Conservation (phyloP, 2,113 vertebrate species). For the Bujurquina vittata region DNA sequence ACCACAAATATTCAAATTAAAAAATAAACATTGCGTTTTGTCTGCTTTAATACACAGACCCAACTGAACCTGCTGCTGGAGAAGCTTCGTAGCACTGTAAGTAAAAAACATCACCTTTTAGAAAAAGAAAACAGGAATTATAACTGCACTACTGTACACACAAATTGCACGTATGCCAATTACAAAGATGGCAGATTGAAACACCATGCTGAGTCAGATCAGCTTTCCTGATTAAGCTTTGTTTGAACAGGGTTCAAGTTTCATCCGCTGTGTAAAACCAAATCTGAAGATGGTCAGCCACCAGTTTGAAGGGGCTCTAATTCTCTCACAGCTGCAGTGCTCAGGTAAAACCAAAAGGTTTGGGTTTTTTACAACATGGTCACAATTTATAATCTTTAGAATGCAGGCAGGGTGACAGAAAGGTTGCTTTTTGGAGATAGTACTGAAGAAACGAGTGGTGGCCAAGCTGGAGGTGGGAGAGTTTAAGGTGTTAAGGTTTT, state of each 20-base stretch:
- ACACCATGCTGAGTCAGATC: not conserved
- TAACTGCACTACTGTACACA: not conserved
- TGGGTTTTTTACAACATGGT: not conserved
- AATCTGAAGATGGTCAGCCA: conserved; percentile 99
- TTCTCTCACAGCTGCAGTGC: conserved; percentile 97
- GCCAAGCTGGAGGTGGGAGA: not conserved
- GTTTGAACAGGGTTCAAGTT: conserved; percentile 91
- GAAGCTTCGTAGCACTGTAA: conserved; percentile 97
- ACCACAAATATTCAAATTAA: conserved; percentile 6
- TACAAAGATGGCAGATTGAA: not conserved
- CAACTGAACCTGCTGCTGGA: conserved; percentile 96
- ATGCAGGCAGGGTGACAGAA: not conserved
- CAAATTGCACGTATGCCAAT: not conserved
- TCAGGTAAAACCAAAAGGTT: conserved; percentile 83
- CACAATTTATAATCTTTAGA: not conserved
- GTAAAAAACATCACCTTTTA: conserved; percentile 65
- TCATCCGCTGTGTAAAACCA: conserved; percentile 98
- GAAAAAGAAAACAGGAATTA: not conserved
- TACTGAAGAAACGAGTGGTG: not conserved
- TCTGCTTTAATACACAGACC: conserved; percentile 83
- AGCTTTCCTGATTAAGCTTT: conserved; percentile 9
- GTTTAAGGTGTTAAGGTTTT: not conserved
- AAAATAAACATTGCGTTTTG: not conserved
- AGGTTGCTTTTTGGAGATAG: not conserved
- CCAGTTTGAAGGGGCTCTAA: conserved; percentile 96